These are phyloP conservation scores for Rostratula benghalensis DNA, from an alignment of 2,113 vertebrate genomes.

Conservation along the genomic window DNA sequence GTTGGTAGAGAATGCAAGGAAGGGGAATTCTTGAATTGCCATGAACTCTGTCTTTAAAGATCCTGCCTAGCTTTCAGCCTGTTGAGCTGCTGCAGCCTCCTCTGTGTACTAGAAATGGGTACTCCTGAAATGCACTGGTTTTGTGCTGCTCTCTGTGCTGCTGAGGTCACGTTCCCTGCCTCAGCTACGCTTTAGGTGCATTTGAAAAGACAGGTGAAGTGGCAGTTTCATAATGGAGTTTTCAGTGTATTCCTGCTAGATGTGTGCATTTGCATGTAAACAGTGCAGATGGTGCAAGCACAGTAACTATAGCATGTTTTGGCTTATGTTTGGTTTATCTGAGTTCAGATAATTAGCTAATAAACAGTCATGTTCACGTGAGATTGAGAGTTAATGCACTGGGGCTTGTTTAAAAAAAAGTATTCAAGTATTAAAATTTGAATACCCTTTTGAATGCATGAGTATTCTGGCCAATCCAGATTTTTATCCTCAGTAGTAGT, in stretches of 20 bases:
- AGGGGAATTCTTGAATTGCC: neutral
- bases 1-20: neutral
- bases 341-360: neutral
- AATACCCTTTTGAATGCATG: neutral
- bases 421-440: neutral
- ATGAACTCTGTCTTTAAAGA: neutral
- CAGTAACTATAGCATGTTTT: neutral
- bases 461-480: neutral
- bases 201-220: neutral
- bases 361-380: neutral
- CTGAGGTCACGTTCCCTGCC: neutral
- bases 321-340: neutral
- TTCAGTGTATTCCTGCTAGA: neutral
- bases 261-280: rapidly evolving
- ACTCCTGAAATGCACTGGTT: rapidly evolving
- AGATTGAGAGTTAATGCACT: neutral
- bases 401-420: neutral
- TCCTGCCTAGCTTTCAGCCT: neutral
- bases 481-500: neutral
- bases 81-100: neutral
- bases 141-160: rapidly evolving
- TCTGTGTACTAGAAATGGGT: neutral
- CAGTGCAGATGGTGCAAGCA: too few species aligned
- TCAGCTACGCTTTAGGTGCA: neutral
- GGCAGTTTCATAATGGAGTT: neutral